Evolutionary conservation across 1,140 invertebrate genomes (phyloP).

Genomic region (Sinonovacula constricta): DNA sequence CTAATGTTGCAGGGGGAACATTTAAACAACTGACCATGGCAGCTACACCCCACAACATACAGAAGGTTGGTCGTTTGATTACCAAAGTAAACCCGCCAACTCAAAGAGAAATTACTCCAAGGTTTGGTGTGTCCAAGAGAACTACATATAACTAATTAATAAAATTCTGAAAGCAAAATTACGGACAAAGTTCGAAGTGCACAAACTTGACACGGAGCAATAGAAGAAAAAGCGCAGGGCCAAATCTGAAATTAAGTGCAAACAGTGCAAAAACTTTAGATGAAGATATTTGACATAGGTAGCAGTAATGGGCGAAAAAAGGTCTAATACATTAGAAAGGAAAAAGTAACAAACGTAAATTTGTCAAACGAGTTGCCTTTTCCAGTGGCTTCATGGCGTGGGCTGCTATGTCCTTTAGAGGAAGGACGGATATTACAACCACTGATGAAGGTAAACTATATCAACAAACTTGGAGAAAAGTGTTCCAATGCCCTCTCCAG

Average conservation of each 20-base stretch:
- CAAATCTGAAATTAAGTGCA: background rate
- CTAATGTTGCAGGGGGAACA: too few relatives aligned
- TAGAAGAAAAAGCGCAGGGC: slow-evolving; percentile 10
- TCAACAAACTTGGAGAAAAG: slow-evolving; percentile 7
- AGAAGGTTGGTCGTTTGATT: too few relatives aligned
- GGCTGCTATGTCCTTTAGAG: slow-evolving; percentile 11
- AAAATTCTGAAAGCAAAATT: too few relatives aligned
- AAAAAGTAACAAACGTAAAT: slow-evolving; percentile 14
- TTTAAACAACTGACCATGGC: too few relatives aligned
- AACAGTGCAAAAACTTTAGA: slow-evolving; percentile 7
- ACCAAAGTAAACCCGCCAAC: too few relatives aligned
- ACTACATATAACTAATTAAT: too few relatives aligned
- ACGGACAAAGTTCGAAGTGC: too few relatives aligned
- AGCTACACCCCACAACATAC: too few relatives aligned
- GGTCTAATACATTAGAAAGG: slow-evolving; percentile 19
- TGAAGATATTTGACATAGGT: slow-evolving; percentile 21
- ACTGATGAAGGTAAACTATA: slow-evolving; percentile 11
- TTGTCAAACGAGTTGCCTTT: slow-evolving; percentile 28
- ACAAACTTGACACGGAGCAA: too few relatives aligned
- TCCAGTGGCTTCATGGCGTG: slow-evolving; percentile 13
- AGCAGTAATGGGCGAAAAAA: slow-evolving; percentile 9
- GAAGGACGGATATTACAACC: slow-evolving; percentile 7
- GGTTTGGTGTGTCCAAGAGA: too few relatives aligned
- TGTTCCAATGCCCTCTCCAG: slow-evolving; percentile 20
- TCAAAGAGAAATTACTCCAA: too few relatives aligned